A percentile compares a stretch with the other conserved stretches of the same genome.
Conservation (phyloP, 2,888 invertebrate genomes). For the Catocala nupta region DNA sequence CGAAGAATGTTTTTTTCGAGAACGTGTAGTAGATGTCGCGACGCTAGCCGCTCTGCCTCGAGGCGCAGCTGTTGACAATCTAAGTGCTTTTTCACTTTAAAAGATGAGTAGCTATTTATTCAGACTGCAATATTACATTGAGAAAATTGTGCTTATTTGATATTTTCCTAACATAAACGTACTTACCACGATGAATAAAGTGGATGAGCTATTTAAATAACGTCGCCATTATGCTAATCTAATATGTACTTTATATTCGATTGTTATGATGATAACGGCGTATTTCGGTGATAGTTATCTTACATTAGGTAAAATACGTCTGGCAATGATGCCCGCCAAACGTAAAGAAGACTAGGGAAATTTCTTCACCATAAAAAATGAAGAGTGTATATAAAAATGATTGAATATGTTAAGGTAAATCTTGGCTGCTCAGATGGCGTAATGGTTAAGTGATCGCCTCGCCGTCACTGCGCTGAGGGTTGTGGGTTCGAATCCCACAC, state of each 20-base stretch:
- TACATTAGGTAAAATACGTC: not conserved
- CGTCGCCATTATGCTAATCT: slow-evolving; percentile 24
- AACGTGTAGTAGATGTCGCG: not conserved
- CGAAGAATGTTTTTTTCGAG: not conserved
- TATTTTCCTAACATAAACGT: slow-evolving; percentile 14
- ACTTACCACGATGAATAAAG: slow-evolving; percentile 13
- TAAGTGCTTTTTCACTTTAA: slow-evolving; percentile 52
- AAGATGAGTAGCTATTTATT: slow-evolving; percentile 53
- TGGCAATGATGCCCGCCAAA: not conserved
- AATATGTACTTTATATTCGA: slow-evolving; percentile 14
- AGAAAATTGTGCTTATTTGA: slow-evolving; percentile 32
- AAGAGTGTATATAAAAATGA: no score
- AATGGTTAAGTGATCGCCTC: no score
- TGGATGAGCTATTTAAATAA: slow-evolving; percentile 28
- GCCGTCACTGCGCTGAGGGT: no score
- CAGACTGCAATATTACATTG: slow-evolving; percentile 39
- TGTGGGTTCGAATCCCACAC: no score
- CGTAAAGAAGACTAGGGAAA: no score
- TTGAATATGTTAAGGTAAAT: no score
- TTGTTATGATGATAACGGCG: slow-evolving; percentile 5
- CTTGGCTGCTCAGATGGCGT: no score
- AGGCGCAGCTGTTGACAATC: slow-evolving; percentile 53
- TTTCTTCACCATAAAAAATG: no score
- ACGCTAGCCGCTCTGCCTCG: slow-evolving; percentile 9
- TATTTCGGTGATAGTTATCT: not conserved